A percentile compares a stretch with the other conserved stretches of the same genome.
Evolutionary conservation across 2,888 invertebrate genomes (phyloP).

Genomic region (Drosophila robusta): DNA sequence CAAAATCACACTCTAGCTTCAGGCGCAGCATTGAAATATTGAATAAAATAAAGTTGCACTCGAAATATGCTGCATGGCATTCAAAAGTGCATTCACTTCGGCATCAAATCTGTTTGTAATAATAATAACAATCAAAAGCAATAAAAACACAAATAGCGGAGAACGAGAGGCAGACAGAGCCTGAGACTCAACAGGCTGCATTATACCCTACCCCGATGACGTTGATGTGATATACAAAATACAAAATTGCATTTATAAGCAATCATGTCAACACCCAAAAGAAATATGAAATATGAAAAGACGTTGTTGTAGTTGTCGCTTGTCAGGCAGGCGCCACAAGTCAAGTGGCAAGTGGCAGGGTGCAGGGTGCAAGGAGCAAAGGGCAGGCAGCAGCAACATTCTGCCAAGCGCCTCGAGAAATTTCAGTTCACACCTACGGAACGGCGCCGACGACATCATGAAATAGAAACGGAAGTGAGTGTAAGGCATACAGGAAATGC

Average conservation of each 20-base stretch:
- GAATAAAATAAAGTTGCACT: conserved; percentile 5
- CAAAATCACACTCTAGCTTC: conserved; percentile 26
- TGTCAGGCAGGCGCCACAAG: conserved; percentile 56
- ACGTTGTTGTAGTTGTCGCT: conserved; percentile 24
- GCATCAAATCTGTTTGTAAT: conserved; percentile 73
- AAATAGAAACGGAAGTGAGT: conserved; percentile 72
- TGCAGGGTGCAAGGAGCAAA: conserved; percentile 12
- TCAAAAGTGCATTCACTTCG: conserved; percentile 60
- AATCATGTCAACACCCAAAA: conserved; percentile 76
- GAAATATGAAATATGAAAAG: conserved; percentile 70
- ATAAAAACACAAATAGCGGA: conserved; percentile 38
- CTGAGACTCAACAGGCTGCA: conserved; percentile 9
- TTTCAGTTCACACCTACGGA: conserved; percentile 74
- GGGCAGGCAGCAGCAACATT: conserved; percentile 20
- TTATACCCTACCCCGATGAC: conserved; percentile 15
- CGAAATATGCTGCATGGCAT: conserved; percentile 14
- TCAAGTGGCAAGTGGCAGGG: conserved; percentile 45
- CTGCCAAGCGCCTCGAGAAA: conserved; percentile 51
- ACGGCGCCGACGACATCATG: conserved; percentile 26
- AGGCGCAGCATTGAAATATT: too few relatives aligned
- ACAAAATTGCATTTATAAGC: conserved; percentile 77
- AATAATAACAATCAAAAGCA: conserved; percentile 69
- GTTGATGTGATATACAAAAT: conserved; percentile 46
- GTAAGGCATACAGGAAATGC: conserved; percentile 70
- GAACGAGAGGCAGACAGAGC: background rate